Evolutionary conservation across 2,113 vertebrate species (phyloP), one percentile per base, ranked within the genome.

Genomic region (Gobiocypris rarus): DNA sequence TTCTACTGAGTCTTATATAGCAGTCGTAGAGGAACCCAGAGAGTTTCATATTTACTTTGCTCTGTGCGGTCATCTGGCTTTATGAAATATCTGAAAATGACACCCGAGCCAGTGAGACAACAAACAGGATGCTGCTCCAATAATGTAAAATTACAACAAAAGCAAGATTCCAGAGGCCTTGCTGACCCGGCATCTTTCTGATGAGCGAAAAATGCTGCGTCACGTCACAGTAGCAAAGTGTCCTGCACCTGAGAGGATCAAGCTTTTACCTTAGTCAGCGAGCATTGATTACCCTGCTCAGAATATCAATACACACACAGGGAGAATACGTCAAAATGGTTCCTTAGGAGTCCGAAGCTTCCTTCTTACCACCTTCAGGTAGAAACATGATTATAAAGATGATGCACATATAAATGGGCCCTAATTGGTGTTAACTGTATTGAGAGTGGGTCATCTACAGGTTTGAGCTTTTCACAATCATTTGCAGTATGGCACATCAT

Each of bases 241-340:
- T 54, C 28, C 24, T 34, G 34, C 83, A 84, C 75, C 76, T 73
- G 83, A 77, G 69, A 59, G 65, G 41, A 26, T 79, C 65, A 43
- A 50, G 58, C 43, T 38, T 69, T 70, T 43, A 84, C 59, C 69
- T 28, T 50, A 69, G 61, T 63, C 59, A 84, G 59, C 61, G 11
- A 54, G 11, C 34, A 84, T 67, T 54, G 83, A 84, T 78, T 70
- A 69, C n/a, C 65, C 56, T 52, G n/a, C 22, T 54, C 74, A 50
- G 38, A 83, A 76, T 38, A 83, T 63, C 82, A 76, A 41, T 80
- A 52, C 2, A 58, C 70, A 83, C 26, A 61, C 70, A 63, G 17
- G 15, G 15, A 45, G 41, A 14, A 79, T 26, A 45, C 14, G n/a
- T 43, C 77, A 80, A 31, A 43, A 79, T 43, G 56, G 5, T 28